A percentile compares a stretch with the other conserved stretches of the same genome.
Evolutionary conservation across 2,888 invertebrate genomes (phyloP).

Genomic region (Synanthedon vespiformis): DNA sequence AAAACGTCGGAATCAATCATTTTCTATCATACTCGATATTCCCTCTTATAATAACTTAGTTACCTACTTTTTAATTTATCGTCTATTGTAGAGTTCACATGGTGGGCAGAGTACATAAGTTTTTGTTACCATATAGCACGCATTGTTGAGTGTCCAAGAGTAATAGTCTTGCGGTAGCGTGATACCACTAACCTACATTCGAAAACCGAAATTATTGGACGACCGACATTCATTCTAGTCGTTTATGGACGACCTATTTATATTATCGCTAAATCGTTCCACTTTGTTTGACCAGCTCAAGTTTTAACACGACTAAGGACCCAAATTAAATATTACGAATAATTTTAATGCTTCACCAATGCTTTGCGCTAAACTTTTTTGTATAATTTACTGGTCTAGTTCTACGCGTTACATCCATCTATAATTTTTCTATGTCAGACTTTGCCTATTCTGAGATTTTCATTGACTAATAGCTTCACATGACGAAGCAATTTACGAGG

Average conservation of each 20-base stretch:
- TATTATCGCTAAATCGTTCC: constrained; percentile 55
- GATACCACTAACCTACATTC: constrained; percentile 60
- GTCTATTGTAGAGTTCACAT: too few species aligned
- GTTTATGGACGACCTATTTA: constrained; percentile 57
- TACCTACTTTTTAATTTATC: too few species aligned
- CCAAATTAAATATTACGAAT: constrained; percentile 4
- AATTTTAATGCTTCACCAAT: too few species aligned
- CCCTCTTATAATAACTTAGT: too few species aligned
- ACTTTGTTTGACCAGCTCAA: constrained; percentile 35
- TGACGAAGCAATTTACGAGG: constrained; percentile 12
- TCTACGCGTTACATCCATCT: too few species aligned
- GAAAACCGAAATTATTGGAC: constrained; percentile 43
- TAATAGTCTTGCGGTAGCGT: constrained; percentile 37
- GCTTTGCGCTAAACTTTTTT: too few species aligned
- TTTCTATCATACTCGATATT: too few species aligned
- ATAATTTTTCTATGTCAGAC: too few species aligned
- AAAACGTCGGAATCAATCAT: too few species aligned
- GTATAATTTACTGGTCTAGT: too few species aligned
- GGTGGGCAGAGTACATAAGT: neutral
- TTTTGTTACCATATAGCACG: constrained; percentile 8
- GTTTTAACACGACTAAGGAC: constrained; percentile 15
- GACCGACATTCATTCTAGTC: constrained; percentile 43
- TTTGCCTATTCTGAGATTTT: neutral
- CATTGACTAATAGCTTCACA: constrained; percentile 16
- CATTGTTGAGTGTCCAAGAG: constrained; percentile 7